phyloP scores from a whole-genome alignment of 2,888 invertebrate species.

The Leptopilina syphax region DNA sequence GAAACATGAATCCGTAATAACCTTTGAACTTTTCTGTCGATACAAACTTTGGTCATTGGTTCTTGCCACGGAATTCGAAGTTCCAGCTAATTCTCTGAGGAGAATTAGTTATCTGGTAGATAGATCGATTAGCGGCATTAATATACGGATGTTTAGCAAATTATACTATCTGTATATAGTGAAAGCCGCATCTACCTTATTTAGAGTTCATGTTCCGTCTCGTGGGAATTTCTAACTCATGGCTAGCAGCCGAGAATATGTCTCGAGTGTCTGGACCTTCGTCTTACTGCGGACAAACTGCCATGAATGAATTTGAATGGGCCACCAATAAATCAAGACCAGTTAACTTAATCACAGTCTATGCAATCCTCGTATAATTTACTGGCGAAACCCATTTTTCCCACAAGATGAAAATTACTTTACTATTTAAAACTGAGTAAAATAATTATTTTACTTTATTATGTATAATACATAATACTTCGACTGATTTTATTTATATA shows the following conservation, averaged over 20 bases:
- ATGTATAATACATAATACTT: too few species aligned
- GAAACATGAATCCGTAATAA: constrained; percentile 2
- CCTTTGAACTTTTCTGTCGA: constrained; percentile 17
- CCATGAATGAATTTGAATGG: constrained; percentile 42
- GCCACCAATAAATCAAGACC: constrained; percentile 58
- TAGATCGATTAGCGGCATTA: constrained; percentile 23
- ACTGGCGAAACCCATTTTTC: neutral
- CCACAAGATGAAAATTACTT: neutral
- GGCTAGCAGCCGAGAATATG: constrained; percentile 68
- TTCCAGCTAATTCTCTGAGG: constrained; percentile 20
- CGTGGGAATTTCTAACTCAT: constrained; percentile 66
- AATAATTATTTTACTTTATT: too few species aligned
- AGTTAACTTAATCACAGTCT: constrained; percentile 58
- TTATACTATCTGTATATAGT: constrained; percentile 44
- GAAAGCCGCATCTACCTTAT: constrained; percentile 65
- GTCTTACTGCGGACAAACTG: constrained; percentile 63
- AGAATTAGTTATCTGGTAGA: constrained; percentile 24
- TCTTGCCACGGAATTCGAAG: constrained; percentile 2
- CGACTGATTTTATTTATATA: too few species aligned
- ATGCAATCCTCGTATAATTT: neutral
- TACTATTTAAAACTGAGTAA: neutral
- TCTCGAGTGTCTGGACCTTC: constrained; percentile 72
- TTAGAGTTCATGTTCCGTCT: constrained; percentile 60
- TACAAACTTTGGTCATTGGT: constrained; percentile 37
- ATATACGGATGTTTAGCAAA: constrained; percentile 40